Evolutionary conservation across 1,140 invertebrate genomes (phyloP).

Genomic region (Musca vetustissima): DNA sequence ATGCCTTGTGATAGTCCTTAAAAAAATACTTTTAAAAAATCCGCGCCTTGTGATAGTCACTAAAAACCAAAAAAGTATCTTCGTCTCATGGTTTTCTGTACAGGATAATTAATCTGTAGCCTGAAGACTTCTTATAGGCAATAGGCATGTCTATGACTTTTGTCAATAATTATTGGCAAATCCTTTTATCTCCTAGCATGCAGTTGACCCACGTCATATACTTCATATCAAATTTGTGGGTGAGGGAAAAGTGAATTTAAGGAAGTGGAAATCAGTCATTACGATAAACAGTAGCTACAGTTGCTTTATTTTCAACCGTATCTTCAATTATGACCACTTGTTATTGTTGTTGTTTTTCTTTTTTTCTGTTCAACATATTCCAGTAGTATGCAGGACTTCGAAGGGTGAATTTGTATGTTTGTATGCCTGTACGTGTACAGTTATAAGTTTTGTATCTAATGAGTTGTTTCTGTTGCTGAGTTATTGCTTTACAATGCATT

Average conservation of each 20-base stretch:
- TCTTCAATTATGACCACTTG: constrained; percentile 6
- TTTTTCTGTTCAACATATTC: background rate
- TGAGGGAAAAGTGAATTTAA: too few species aligned
- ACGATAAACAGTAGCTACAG: background rate
- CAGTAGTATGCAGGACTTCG: too few species aligned
- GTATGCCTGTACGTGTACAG: background rate
- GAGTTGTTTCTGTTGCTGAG: constrained; percentile 9
- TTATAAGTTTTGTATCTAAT: constrained; percentile 2
- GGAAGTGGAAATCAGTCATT: constrained; percentile 4
- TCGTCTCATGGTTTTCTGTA: too few species aligned
- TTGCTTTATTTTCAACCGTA: constrained; percentile 18
- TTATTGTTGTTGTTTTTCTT: background rate
- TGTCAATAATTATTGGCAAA: constrained; percentile 20
- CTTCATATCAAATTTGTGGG: too few species aligned
- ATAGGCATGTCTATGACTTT: background rate
- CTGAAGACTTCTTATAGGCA: too few species aligned
- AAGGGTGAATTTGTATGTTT: too few species aligned
- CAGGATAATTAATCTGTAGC: too few species aligned
- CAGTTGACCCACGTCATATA: too few species aligned
- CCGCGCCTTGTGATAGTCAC: too few species aligned
- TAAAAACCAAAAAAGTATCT: too few species aligned
- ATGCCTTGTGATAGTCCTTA: too few species aligned
- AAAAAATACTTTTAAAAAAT: too few species aligned
- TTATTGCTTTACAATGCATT: constrained; percentile 24
- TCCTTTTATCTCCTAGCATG: constrained; percentile 13